Base-by-base conservation (phyloP, 2,113 vertebrate genomes). In the Trochalopteron elliotii region DNA sequence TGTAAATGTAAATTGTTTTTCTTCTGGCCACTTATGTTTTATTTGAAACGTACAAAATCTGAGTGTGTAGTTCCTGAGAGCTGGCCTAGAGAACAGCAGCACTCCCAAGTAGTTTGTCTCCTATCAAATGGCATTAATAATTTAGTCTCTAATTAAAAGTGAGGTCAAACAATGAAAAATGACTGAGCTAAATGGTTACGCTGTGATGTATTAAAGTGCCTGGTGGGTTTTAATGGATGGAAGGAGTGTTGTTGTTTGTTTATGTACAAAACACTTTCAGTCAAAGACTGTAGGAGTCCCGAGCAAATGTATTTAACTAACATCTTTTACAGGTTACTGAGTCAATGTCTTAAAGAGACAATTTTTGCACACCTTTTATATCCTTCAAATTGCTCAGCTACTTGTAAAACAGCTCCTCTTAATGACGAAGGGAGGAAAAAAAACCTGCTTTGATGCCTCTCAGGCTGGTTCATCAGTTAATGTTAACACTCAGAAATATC, bases 91-190 rank as follows among this genome's bases (percentile, higher is more conserved):
- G 97, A 97, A 97, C 94, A 86, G 96, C 94, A 93, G 83, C 89
- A 93, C 96, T 97, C 94, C 79, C 47, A 69, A 97, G 97, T 56
- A 97, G 93, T 98, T 96, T 85, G 89, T 97, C 98, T 98, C 97
- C 98, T 98, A 98, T 98, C 98, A 97, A 96, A 96, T 15, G 82
- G 96, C 97, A 98, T 98, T 98, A 98, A 98, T 98, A 98, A 98
- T 98, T 98, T 98, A 98, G 97, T 96, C 98, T 98, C 98, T 98
- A 98, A 98, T 98, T 98, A 98, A 98, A 98, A 98, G 98, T 98
- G 98, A 98, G 98, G 98, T 98, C 98, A 98, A 98, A 98, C 97
- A 97, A 98, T 98, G 98, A 98, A 97, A 98, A 98, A 98, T 96
- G 97, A 96, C 97, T 96, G 97, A 96, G 94, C 90, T 98, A 96